Conservation (phyloP, 2,113 vertebrate genomes). For the Siniperca knerii region DNA sequence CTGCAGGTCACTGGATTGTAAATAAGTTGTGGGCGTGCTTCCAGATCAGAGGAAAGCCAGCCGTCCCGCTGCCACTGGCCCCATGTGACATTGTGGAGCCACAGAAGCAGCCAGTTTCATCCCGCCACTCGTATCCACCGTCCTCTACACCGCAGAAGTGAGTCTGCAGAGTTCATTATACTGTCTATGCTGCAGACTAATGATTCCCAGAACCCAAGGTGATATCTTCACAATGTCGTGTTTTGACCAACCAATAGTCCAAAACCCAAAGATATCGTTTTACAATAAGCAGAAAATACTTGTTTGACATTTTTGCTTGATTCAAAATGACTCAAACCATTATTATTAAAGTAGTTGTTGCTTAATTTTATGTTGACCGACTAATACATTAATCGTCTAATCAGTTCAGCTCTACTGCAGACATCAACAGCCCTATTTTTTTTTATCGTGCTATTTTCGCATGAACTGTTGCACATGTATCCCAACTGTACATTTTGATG, state of each 20-base stretch:
- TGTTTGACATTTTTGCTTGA: neutral
- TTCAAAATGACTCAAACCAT: neutral
- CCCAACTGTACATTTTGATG: neutral
- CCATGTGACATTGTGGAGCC: slow-evolving; percentile 27
- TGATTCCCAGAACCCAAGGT: neutral
- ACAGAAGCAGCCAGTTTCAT: neutral
- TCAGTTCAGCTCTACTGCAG: neutral
- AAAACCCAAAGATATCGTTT: neutral
- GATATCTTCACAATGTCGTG: neutral
- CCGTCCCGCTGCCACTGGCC: neutral
- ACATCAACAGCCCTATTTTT: neutral
- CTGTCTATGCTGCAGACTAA: neutral
- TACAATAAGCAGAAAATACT: neutral
- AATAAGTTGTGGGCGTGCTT: slow-evolving; percentile 37
- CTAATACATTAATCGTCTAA: neutral
- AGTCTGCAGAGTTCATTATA: slow-evolving; percentile 29
- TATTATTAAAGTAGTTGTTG: neutral
- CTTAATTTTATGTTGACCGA: neutral
- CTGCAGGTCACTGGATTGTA: slow-evolving; percentile 82
- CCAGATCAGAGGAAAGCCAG: slow-evolving; percentile 1
- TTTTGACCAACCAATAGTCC: neutral
- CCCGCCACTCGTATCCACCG: slow-evolving; percentile 2
- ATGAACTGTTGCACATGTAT: neutral
- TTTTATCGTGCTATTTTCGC: neutral
- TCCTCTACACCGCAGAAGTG: slow-evolving; percentile 86